Conservation (phyloP, 2,113 vertebrate genomes). For the Leucopternis melanops region DNA sequence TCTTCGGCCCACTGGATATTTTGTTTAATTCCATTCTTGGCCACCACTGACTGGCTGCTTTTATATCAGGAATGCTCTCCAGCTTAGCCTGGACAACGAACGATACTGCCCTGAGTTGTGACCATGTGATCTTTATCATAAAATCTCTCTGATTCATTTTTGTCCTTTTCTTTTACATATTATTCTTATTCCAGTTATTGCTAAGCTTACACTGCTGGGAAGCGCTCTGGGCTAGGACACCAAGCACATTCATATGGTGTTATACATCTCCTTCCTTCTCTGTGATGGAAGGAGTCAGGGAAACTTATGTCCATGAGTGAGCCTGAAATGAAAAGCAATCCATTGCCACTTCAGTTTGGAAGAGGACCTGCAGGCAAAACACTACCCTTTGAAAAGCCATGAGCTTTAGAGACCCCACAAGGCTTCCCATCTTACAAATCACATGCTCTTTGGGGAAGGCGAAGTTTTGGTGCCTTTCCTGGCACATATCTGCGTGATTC, state of each 20-base stretch:
- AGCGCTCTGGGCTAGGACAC: background rate
- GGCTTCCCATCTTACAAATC: background rate
- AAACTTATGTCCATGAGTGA: background rate
- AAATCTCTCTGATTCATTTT: background rate
- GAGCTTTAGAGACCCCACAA: background rate
- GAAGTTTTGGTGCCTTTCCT: background rate
- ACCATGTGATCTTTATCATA: background rate
- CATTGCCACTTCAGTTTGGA: background rate
- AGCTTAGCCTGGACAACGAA: background rate
- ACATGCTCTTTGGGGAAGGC: background rate
- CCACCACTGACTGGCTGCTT: background rate
- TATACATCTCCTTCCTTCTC: background rate
- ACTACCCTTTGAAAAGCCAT: background rate
- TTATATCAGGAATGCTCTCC: background rate
- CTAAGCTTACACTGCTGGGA: background rate
- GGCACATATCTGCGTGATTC: background rate
- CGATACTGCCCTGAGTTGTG: background rate
- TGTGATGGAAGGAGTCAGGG: background rate
- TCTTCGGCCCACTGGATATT: background rate
- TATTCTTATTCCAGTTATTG: background rate
- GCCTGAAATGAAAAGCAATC: background rate
- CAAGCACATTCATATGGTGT: background rate
- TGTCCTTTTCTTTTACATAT: background rate
- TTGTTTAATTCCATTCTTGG: background rate
- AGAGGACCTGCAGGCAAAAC: background rate